Conservation (phyloP, 2,888 invertebrate species). For the Acleris cristana region DNA sequence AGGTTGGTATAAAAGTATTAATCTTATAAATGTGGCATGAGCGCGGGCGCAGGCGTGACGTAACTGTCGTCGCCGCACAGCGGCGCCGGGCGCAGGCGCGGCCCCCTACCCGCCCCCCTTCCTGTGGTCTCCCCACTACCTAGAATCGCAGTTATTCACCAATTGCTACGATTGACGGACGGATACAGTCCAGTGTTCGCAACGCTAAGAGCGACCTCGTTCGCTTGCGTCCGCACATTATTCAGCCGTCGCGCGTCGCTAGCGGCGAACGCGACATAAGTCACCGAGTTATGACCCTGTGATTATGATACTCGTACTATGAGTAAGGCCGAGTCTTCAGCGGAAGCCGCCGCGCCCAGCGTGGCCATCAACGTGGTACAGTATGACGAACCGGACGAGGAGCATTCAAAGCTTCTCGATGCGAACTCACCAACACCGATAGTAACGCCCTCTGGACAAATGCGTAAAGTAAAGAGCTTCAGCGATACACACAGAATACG, state of each 20-base stretch:
- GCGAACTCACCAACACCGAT: slow-evolving; percentile 63
- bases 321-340: slow-evolving; percentile 73
- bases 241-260: slow-evolving; percentile 73
- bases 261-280: slow-evolving; percentile 74
- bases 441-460: slow-evolving; percentile 77
- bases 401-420: slow-evolving; percentile 71
- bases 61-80: slow-evolving; percentile 82
- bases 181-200: slow-evolving; percentile 66
- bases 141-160: slow-evolving; percentile 79
- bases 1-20: slow-evolving; percentile 21
- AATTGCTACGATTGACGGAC: slow-evolving; percentile 79
- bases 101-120: slow-evolving; percentile 94
- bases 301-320: slow-evolving; percentile 68
- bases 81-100: slow-evolving; percentile 85
- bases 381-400: slow-evolving; percentile 68
- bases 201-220: slow-evolving; percentile 90
- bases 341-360: slow-evolving; percentile 74
- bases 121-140: slow-evolving; percentile 66
- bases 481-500: slow-evolving; percentile 78
- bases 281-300: slow-evolving; percentile 78
- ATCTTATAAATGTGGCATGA: slow-evolving; percentile 64
- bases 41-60: slow-evolving; percentile 83
- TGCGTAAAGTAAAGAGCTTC: slow-evolving; percentile 81
- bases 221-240: slow-evolving; percentile 87
- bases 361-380: slow-evolving; percentile 76